These are phyloP conservation scores for Phorcus lineatus DNA, from an alignment of 2,888 invertebrate genomes.

Conservation along the genomic window DNA sequence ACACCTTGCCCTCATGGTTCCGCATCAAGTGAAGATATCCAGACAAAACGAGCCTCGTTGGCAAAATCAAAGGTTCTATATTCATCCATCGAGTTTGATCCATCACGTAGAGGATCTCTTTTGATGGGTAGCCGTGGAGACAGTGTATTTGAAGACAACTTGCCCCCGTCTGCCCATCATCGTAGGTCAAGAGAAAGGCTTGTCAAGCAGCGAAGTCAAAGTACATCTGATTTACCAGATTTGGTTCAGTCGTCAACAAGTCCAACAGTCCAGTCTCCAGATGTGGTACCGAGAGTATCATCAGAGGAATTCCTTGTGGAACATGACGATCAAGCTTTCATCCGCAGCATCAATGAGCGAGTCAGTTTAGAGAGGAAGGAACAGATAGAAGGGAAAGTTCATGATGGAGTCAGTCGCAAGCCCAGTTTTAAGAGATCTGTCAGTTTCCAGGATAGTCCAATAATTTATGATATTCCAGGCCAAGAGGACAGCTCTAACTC, in stretches of 20 bases:
- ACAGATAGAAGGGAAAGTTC: slow-evolving; percentile 29
- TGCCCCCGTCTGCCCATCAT: neutral
- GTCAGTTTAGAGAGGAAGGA: neutral
- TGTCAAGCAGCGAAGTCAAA: neutral
- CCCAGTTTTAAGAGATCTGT: slow-evolving; percentile 28
- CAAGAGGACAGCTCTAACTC: neutral
- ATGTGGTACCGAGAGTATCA: neutral
- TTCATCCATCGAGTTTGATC: neutral
- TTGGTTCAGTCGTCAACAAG: neutral
- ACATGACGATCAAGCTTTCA: too few relatives aligned
- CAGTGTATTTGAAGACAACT: neutral
- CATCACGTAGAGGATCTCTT: neutral
- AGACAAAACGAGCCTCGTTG: neutral
- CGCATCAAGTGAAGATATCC: neutral
- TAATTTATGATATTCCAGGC: neutral
- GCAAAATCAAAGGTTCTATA: neutral
- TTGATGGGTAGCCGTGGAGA: neutral
- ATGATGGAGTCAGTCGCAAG: neutral
- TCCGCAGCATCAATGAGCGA: neutral
- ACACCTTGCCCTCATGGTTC: neutral
- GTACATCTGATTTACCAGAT: neutral
- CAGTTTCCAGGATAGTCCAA: slow-evolving; percentile 17
- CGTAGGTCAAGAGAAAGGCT: neutral
- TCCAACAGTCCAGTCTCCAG: neutral
- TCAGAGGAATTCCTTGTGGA: neutral